Conservation (phyloP, 1,140 invertebrate genomes). For the Euura saliciscinereae region DNA sequence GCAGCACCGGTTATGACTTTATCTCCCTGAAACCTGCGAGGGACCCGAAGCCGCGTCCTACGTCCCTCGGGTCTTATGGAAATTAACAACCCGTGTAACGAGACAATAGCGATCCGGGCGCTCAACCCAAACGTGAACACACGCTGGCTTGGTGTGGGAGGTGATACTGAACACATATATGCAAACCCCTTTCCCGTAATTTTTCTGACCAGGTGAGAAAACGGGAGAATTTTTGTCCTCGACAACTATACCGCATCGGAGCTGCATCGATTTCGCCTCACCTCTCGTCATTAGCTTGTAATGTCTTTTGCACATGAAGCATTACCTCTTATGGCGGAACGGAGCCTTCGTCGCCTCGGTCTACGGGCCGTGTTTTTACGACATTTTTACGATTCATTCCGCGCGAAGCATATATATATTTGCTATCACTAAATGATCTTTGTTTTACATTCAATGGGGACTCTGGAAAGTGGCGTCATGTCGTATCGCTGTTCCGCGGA, state of each 20-base stretch:
- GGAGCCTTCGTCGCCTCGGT: slow-evolving; percentile 17
- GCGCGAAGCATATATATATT: slow-evolving; percentile 18
- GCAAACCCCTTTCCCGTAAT: too few species aligned
- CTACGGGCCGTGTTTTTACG: slow-evolving; percentile 12
- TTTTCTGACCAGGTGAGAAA: too few species aligned
- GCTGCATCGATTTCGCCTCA: slow-evolving; percentile 7
- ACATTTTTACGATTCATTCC: slow-evolving; percentile 16
- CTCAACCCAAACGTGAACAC: background rate
- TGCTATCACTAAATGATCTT: slow-evolving; percentile 18
- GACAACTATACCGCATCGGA: background rate
- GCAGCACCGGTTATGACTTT: background rate
- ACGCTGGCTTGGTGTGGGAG: too few species aligned
- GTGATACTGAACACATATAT: too few species aligned
- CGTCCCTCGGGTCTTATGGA: background rate
- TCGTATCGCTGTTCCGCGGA: too few species aligned
- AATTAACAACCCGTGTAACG: slow-evolving; percentile 4
- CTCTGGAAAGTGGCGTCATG: background rate
- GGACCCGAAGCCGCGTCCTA: background rate
- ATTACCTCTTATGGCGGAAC: slow-evolving; percentile 9
- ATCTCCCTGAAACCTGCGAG: background rate
- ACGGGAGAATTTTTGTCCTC: slow-evolving; percentile 9
- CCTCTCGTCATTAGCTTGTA: slow-evolving; percentile 9
- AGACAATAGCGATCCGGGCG: background rate
- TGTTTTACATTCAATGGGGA: slow-evolving; percentile 14
- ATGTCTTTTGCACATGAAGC: background rate